Evolutionary conservation across 2,888 invertebrate genomes (phyloP), one percentile per base, ranked within the genome.

Genomic region (Xylota sylvarum): DNA sequence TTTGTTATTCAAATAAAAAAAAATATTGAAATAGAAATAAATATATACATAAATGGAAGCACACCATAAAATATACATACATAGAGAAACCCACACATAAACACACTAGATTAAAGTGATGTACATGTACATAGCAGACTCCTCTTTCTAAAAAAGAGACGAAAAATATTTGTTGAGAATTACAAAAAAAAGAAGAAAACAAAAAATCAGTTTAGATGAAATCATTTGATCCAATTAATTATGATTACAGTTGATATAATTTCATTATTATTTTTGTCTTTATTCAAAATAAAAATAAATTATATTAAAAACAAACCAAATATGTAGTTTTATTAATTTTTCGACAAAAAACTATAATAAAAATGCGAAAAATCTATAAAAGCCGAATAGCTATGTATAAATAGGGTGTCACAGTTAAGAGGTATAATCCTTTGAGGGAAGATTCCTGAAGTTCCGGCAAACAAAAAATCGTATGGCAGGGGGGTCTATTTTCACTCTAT

Each of bases 251-350:
- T 65, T 52, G 60, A 79, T 37, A 74, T 76, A 74, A 58, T 76
- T 81, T 85, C 52, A 74, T 76, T 72, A 70, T 83, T 81, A 76
- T 64, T 81, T 85, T 85, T 64, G 48, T 76, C 56, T 74, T 70
- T 80, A 80, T 69, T 64, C 55, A 43, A 56, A 81, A 81, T 85
- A 85, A 76, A 78, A 76, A 85, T 85, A 76, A 85, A 80, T 69
- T 80, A 74, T 76, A 80, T 43, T 55, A 69, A 58, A 74, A 69
- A 77, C 10, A 62, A 74, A 62, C 40, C 60, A 32, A 50, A 46
- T 10, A 4, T 2, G 14, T 4, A 19, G 10, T 70, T 56, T 70
- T 23, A 19, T 17, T 30, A 9, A n/a, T 55, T 12, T 1, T 23
- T 23, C 23, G 1, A 23, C 23, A 23, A 23, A 23, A 1, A 23